A percentile compares a stretch with the other conserved stretches of the same genome.
These are phyloP conservation scores for Eilema caniola DNA, from an alignment of 2,888 invertebrate genomes.

Conservation along the genomic window DNA sequence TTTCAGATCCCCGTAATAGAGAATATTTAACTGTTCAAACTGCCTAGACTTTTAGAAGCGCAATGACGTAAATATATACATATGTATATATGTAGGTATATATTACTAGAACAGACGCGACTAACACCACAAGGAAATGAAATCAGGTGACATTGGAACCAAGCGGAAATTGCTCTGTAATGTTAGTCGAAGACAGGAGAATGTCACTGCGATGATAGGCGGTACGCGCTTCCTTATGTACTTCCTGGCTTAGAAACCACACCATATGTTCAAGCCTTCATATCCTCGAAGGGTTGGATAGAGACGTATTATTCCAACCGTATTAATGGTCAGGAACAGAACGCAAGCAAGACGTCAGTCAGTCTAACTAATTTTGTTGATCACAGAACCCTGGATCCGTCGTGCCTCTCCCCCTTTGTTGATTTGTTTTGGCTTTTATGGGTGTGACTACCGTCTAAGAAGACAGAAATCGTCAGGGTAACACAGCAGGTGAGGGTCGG, in stretches of 20 bases:
- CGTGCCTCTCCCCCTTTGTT: no score
- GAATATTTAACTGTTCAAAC: neutral
- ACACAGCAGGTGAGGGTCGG: no score
- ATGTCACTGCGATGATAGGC: conserved; percentile 6
- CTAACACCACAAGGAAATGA: conserved; percentile 20
- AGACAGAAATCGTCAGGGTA: no score
- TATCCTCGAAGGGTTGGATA: neutral
- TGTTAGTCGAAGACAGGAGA: neutral
- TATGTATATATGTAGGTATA: neutral
- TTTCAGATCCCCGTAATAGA: no score
- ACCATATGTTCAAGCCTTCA: neutral
- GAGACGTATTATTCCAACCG: neutral
- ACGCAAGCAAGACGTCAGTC: no score
- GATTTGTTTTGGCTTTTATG: no score
- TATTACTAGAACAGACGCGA: conserved; percentile 1
- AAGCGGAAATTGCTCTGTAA: conserved; percentile 15
- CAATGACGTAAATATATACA: neutral
- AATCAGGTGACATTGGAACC: conserved; percentile 7
- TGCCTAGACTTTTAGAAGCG: neutral
- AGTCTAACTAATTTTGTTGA: no score
- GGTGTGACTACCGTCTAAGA: no score
- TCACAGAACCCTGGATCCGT: no score
- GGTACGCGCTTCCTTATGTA: conserved; percentile 11
- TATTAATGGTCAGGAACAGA: neutral
- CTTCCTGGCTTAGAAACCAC: conserved; percentile 15